Conservation (phyloP, 2,888 invertebrate species). For the Buathra laborator region DNA sequence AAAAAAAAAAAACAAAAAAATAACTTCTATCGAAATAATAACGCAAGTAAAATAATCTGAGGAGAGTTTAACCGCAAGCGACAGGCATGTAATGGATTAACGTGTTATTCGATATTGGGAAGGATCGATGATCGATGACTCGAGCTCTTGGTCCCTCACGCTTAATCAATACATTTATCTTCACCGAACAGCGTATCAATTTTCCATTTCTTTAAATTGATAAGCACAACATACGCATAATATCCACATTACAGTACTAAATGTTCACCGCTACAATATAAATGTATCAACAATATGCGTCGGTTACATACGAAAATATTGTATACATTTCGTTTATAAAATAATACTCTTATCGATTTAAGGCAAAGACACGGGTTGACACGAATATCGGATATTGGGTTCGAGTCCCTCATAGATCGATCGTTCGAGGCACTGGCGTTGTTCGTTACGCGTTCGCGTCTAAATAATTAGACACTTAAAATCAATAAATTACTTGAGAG, state of each 20-base stretch:
- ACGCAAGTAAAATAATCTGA: slow-evolving; percentile 29
- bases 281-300: slow-evolving; percentile 69
- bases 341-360: slow-evolving; percentile 69
- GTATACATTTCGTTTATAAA: slow-evolving; percentile 70
- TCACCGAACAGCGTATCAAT: slow-evolving; percentile 55
- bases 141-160: slow-evolving; percentile 64
- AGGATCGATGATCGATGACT: slow-evolving; percentile 42
- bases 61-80: slow-evolving; percentile 50
- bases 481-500: slow-evolving; percentile 45
- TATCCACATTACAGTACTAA: slow-evolving; percentile 43
- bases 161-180: slow-evolving; percentile 36
- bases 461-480: slow-evolving; percentile 31
- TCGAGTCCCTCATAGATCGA: slow-evolving; percentile 27
- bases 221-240: slow-evolving; percentile 57
- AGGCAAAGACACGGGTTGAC: slow-evolving; percentile 60
- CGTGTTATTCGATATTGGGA: slow-evolving; percentile 36
- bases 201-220: slow-evolving; percentile 56
- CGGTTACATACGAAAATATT: slow-evolving; percentile 69
- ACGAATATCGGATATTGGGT: slow-evolving; percentile 36
- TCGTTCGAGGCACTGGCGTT: slow-evolving; percentile 46
- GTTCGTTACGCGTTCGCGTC: background rate
- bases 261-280: slow-evolving; percentile 57
- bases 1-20: slow-evolving; percentile 14
- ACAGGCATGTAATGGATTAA: slow-evolving; percentile 51
- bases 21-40: slow-evolving; percentile 19